phyloP scores from a whole-genome alignment of 2,888 invertebrate genomes.

The Macrosoma leucophasiata region DNA sequence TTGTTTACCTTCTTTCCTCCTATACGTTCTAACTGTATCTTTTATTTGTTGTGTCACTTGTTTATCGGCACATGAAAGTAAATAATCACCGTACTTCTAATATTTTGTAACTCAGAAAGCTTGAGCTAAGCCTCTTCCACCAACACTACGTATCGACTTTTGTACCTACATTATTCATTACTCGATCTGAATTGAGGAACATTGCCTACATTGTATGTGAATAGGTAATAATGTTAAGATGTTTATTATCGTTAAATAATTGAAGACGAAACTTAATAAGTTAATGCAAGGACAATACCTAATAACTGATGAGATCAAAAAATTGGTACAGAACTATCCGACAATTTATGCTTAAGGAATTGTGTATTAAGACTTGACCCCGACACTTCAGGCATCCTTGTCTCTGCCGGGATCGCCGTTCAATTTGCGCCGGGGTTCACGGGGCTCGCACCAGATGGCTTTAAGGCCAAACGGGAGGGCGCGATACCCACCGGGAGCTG shows the following conservation, averaged over 20 bases:
- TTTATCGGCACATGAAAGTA: slow-evolving; percentile 76
- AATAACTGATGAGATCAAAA: too few relatives aligned
- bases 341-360: too few relatives aligned
- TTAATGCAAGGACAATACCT: too few relatives aligned
- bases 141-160: slow-evolving; percentile 31
- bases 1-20: slow-evolving; percentile 36
- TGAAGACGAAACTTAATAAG: too few relatives aligned
- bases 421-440: slow-evolving; percentile 92
- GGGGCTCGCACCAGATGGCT: slow-evolving; percentile 94
- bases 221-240: too few relatives aligned
- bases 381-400: slow-evolving; percentile 87
- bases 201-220: too few relatives aligned
- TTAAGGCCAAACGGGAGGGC: slow-evolving; percentile 86
- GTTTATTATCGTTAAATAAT: too few relatives aligned
- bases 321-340: slow-evolving; percentile 15
- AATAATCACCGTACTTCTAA: slow-evolving; percentile 37
- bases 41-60: slow-evolving; percentile 50
- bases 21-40: slow-evolving; percentile 35
- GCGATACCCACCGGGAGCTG: slow-evolving; percentile 87
- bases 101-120: slow-evolving; percentile 33
- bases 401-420: slow-evolving; percentile 98
- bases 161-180: slow-evolving; percentile 31
- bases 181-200: slow-evolving; percentile 71
- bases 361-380: slow-evolving; percentile 33
- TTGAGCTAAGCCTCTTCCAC: slow-evolving; percentile 62